Evolutionary conservation across 2,797 vertebrate genomes (phyloP).

Genomic region (Liparis tanakae): DNA sequence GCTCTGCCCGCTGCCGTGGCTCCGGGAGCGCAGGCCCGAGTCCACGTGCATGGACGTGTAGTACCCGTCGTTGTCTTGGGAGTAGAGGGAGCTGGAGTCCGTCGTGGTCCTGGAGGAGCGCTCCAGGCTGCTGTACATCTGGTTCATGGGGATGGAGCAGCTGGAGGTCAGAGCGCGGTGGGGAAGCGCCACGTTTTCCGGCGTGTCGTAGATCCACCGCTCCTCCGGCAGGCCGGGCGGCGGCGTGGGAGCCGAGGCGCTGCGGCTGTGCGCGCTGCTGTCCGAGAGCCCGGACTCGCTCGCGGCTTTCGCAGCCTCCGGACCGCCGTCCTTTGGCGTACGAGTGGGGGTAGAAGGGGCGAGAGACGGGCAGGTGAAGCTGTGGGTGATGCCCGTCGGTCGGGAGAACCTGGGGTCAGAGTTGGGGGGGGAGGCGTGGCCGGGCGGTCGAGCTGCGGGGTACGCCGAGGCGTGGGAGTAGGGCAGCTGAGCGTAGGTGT

Average conservation of each 20-base stretch:
- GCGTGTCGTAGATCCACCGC: constrained; percentile 86
- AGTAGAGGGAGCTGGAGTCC: constrained; percentile 88
- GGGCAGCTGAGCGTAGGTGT: constrained; percentile 76
- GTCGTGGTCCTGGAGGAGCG: constrained; percentile 81
- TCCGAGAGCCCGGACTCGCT: constrained; percentile 87
- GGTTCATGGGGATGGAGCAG: constrained; percentile 88
- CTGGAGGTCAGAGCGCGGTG: constrained; percentile 84
- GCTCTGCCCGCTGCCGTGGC: constrained; percentile 76
- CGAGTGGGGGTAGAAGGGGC: constrained; percentile 74
- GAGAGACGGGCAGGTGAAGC: constrained; percentile 76
- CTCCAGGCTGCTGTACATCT: constrained; percentile 89
- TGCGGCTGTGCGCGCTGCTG: constrained; percentile 76
- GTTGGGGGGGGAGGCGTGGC: constrained; percentile 70
- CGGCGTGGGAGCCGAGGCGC: constrained; percentile 72
- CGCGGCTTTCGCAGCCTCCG: constrained; percentile 65
- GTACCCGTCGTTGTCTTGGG: constrained; percentile 90
- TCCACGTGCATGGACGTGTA: constrained; percentile 87
- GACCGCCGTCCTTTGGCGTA: constrained; percentile 60
- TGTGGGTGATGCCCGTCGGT: constrained; percentile 65
- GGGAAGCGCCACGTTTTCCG: constrained; percentile 79
- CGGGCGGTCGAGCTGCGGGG: constrained; percentile 74
- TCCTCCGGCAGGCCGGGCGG: constrained; percentile 75
- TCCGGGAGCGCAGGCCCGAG: constrained; percentile 82
- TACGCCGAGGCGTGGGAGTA: constrained; percentile 60
- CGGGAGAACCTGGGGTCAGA: constrained; percentile 66